Conservation (phyloP, 2,888 invertebrate species). For the Parochlus steinenii region DNA sequence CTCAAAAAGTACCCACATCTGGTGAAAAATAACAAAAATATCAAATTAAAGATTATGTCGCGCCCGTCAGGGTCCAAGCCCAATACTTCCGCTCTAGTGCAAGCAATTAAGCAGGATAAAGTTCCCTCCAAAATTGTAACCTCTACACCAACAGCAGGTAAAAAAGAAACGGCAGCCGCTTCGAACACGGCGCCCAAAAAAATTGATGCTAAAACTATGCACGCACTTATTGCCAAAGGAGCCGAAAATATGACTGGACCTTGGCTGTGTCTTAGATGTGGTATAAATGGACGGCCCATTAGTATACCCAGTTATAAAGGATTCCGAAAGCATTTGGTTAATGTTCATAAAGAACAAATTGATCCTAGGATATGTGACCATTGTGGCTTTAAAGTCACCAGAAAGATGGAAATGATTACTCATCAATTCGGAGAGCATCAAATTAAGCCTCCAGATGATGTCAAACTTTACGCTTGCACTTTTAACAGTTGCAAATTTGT, state of each 20-base stretch:
- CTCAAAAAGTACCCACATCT: conserved; percentile 77
- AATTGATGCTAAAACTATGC: conserved; percentile 43
- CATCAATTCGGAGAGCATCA: conserved; percentile 69
- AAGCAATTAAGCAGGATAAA: conserved; percentile 9
- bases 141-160: conserved; percentile 13
- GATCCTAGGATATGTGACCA: conserved; percentile 66
- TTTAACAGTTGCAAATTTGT: conserved; percentile 6
- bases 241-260: conserved; percentile 52
- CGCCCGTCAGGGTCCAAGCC: conserved; percentile 27
- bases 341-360: conserved; percentile 61
- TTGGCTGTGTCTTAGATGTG: conserved; percentile 68
- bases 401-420: conserved; percentile 55
- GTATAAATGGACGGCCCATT: conserved; percentile 44
- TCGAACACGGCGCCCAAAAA: conserved; percentile 31
- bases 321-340: conserved; percentile 66
- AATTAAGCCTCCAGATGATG: conserved; percentile 49
- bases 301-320: conserved; percentile 63
- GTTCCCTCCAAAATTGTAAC: conserved; percentile 11
- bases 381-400: conserved; percentile 61
- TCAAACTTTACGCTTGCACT: conserved; percentile 58
- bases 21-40: conserved; percentile 73
- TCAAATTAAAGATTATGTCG: conserved; percentile 68
- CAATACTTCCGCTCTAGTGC: conserved; percentile 18
- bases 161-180: conserved; percentile 3
- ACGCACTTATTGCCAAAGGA: conserved; percentile 39